Evolutionary conservation across 2,113 vertebrate genomes (phyloP).

Genomic region (Phoxinus phoxinus): DNA sequence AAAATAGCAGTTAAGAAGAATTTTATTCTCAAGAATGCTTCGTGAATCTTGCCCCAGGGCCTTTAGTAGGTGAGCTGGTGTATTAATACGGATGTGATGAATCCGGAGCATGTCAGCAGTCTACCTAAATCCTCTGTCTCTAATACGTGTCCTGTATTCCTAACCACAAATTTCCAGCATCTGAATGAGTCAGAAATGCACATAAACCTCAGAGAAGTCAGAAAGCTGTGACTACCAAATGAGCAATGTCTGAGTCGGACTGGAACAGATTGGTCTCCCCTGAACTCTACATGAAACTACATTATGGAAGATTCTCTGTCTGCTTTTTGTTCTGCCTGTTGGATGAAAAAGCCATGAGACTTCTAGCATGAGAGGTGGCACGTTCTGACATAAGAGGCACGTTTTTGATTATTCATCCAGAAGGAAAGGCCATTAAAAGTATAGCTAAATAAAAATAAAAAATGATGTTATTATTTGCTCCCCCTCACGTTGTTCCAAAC

Average conservation of each 20-base stretch:
- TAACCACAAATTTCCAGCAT: neutral
- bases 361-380: constrained; percentile 22
- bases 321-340: constrained; percentile 31
- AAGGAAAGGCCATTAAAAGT: neutral
- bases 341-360: constrained; percentile 1
- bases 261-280: constrained; percentile 19
- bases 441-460: neutral
- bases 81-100: constrained; percentile 15
- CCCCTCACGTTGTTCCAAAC: neutral
- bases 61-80: constrained; percentile 26
- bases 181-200: constrained; percentile 23
- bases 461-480: neutral
- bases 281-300: constrained; percentile 29
- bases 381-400: neutral
- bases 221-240: constrained; percentile 7
- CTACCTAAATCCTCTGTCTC: neutral
- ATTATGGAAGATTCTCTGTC: constrained; percentile 44
- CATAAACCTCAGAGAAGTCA: constrained; percentile 5
- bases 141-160: constrained; percentile 12
- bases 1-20: neutral
- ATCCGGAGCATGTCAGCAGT: constrained; percentile 18
- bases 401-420: neutral
- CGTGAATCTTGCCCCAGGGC: neutral
- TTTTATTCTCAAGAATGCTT: neutral
- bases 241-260: constrained; percentile 6